Evolutionary conservation across 2,797 vertebrate genomes (phyloP).

Genomic region (Enteromius viviparus): DNA sequence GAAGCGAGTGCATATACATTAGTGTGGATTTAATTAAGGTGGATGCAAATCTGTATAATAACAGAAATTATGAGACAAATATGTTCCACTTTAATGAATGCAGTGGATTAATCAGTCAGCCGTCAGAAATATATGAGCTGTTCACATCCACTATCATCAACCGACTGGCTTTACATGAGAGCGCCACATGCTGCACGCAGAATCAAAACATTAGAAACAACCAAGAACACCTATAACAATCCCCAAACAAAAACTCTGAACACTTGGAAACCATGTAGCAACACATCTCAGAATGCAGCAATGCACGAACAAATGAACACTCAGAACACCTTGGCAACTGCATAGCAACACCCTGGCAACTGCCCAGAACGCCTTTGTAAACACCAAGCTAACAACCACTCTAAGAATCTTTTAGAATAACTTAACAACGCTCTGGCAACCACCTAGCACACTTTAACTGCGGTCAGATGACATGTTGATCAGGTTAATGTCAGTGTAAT

Average conservation of each 20-base stretch:
- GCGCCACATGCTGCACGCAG: neutral
- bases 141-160: neutral
- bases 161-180: neutral
- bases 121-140: constrained; percentile 9
- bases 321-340: neutral
- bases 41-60: constrained; percentile 49
- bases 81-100: constrained; percentile 36
- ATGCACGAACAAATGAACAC: neutral
- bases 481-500: too few relatives aligned
- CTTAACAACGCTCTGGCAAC: neutral
- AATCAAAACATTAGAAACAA: neutral
- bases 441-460: neutral
- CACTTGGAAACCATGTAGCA: neutral
- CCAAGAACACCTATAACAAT: neutral
- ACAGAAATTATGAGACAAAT: constrained; percentile 50
- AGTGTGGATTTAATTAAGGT: constrained; percentile 58
- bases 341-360: neutral
- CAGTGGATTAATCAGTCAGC: constrained; percentile 1
- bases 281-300: neutral
- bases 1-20: constrained; percentile 54
- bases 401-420: neutral
- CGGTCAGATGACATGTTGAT: too few relatives aligned
- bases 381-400: too few relatives aligned
- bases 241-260: neutral
- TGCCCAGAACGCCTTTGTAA: neutral